Evolutionary conservation across 2,113 vertebrate species (phyloP).

Genomic region (Leucopsar rothschildi): DNA sequence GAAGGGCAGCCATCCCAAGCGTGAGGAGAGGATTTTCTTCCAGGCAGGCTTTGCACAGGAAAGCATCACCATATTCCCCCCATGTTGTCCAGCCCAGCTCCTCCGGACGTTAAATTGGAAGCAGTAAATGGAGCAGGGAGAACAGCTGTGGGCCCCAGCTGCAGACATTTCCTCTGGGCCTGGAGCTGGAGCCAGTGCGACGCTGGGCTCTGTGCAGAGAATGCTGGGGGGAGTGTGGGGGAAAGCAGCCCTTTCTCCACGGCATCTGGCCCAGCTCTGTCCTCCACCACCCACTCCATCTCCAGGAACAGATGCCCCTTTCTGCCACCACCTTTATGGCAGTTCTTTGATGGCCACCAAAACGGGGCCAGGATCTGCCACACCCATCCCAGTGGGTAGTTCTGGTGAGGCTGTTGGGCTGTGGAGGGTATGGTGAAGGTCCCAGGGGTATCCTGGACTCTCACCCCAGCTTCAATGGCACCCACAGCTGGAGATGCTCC

Average conservation of each 20-base stretch:
- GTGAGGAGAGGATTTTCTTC: background rate
- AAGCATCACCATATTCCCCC: background rate
- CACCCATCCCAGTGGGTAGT: accelerated
- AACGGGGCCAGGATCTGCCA: accelerated
- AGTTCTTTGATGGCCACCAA: no score
- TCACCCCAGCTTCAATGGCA: background rate
- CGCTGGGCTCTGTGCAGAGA: background rate
- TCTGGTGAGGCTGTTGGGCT: background rate
- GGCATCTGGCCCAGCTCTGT: background rate
- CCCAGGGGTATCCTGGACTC: no score
- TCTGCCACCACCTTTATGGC: background rate
- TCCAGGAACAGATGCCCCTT: background rate
- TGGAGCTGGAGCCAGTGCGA: background rate
- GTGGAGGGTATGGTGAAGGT: accelerated
- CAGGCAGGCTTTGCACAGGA: background rate
- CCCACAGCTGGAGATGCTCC: accelerated
- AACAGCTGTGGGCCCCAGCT: conserved; percentile 41
- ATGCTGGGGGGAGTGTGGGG: background rate
- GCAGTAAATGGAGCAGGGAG: background rate
- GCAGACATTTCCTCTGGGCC: conserved; percentile 41
- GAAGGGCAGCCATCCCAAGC: background rate
- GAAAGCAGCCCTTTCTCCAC: background rate
- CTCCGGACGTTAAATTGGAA: background rate
- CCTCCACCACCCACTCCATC: accelerated
- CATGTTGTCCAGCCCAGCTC: background rate